Percentiles rank a stretch among this genome's conserved stretches.
Evolutionary conservation across 2,113 vertebrate species (phyloP).

Genomic region (Leucosticte australis): DNA sequence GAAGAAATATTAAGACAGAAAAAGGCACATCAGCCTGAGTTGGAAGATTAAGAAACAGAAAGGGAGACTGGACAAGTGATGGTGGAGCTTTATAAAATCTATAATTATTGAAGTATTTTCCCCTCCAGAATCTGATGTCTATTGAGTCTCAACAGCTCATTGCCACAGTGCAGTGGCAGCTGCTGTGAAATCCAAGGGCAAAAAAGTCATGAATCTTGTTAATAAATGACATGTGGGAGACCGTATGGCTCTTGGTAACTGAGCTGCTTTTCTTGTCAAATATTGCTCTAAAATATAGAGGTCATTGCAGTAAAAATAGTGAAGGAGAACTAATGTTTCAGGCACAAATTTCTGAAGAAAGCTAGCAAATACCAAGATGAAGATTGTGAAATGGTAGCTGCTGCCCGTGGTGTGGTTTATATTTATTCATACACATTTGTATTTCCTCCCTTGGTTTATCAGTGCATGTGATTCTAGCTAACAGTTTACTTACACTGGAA

Average conservation of each 20-base stretch:
- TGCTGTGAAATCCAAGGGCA: neutral
- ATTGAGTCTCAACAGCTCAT: neutral
- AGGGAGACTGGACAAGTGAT: neutral
- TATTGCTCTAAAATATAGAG: neutral
- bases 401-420: neutral
- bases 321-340: neutral
- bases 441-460: neutral
- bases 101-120: neutral
- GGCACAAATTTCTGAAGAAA: neutral
- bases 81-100: neutral
- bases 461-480: neutral
- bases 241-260: neutral
- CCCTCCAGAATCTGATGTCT: neutral
- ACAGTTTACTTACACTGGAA: neutral
- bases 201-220: neutral
- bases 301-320: neutral
- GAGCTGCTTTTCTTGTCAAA: neutral
- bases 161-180: neutral
- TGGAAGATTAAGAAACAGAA: neutral
- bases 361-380: neutral
- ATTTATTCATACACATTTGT: neutral
- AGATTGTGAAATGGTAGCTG: neutral
- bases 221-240: neutral
- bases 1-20: neutral
- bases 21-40: neutral